A percentile compares a stretch with the other conserved stretches of the same genome.
These are phyloP conservation scores for Noctua pronuba DNA, from an alignment of 2,888 invertebrate genomes.

Conservation along the genomic window DNA sequence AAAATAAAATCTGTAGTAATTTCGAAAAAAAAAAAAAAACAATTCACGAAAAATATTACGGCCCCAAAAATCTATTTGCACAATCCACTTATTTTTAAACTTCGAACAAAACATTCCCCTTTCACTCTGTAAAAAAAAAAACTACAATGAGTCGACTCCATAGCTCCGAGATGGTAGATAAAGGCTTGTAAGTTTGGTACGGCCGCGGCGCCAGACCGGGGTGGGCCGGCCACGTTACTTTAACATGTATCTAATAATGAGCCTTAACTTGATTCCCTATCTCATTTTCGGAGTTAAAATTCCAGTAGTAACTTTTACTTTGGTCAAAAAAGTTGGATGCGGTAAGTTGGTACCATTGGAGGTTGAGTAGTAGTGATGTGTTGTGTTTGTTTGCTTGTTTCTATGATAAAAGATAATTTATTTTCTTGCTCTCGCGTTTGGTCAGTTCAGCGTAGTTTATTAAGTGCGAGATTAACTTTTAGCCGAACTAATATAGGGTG, in stretches of 20 bases:
- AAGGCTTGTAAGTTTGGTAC: conserved; percentile 71
- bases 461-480: neutral
- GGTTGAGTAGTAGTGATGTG: conserved; percentile 11
- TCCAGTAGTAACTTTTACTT: conserved; percentile 60
- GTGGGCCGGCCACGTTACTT: conserved; percentile 72
- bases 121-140: conserved; percentile 34
- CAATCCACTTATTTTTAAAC: neutral
- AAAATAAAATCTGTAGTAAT: neutral
- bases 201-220: conserved; percentile 80
- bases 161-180: conserved; percentile 77
- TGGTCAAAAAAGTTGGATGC: conserved; percentile 24
- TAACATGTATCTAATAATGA: conserved; percentile 66
- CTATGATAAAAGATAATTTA: neutral
- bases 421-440: neutral
- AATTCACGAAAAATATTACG: neutral
- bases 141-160: conserved; percentile 70
- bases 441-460: too few species aligned
- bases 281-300: conserved; percentile 61
- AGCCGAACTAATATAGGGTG: neutral
- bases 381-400: neutral
- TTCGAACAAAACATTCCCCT: conserved; percentile 31
- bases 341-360: conserved; percentile 32
- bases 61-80: conserved; percentile 6
- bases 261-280: conserved; percentile 55
- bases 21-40: neutral